These are phyloP conservation scores for Natator depressus DNA, from an alignment of 2,113 vertebrate genomes.

Conservation along the genomic window DNA sequence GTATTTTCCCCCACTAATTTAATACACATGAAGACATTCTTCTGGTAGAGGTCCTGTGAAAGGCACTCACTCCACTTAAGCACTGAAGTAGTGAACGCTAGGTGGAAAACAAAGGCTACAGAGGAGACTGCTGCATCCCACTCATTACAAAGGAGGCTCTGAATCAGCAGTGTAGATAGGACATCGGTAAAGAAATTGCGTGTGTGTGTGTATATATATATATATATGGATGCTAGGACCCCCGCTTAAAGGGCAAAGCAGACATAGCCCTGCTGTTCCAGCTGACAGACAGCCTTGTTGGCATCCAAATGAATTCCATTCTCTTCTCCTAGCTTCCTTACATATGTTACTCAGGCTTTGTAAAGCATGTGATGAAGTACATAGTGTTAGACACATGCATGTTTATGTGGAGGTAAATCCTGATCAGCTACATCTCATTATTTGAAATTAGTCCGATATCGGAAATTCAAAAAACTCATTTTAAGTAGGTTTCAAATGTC, in stretches of 20 bases:
- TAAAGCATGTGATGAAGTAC: background rate
- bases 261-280: background rate
- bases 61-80: background rate
- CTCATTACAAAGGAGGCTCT: too few species aligned
- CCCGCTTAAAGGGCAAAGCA: background rate
- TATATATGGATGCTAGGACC: background rate
- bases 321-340: background rate
- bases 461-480: background rate
- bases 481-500: background rate
- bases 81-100: background rate
- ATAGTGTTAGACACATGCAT: background rate
- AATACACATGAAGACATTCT: background rate
- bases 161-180: background rate
- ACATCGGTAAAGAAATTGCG: background rate
- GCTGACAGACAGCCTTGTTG: background rate
- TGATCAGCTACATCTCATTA: background rate
- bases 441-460: background rate
- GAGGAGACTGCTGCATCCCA: background rate
- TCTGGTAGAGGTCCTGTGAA: background rate
- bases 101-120: background rate
- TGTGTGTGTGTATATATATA: background rate
- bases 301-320: background rate
- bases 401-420: background rate
- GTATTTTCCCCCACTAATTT: background rate
- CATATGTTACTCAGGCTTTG: background rate